These are phyloP conservation scores for Drosophila meridiana DNA, from an alignment of 2,888 invertebrate genomes.

Conservation along the genomic window DNA sequence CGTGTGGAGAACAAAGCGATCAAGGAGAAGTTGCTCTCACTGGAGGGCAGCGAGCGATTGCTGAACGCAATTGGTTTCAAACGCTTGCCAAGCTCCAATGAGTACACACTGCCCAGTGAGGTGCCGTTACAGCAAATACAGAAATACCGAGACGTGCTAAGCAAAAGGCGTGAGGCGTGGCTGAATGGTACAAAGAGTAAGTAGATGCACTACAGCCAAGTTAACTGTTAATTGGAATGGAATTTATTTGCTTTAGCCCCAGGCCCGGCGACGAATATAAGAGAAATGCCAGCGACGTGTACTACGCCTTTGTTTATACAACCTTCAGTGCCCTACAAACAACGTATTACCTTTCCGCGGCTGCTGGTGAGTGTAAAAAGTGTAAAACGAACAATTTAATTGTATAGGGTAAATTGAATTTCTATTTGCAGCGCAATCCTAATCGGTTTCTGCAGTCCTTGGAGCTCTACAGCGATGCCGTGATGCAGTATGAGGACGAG, in stretches of 20 bases:
- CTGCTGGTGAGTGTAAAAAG: conserved; percentile 84
- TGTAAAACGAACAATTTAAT: background rate
- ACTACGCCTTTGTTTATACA: conserved; percentile 61
- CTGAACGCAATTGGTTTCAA: conserved; percentile 83
- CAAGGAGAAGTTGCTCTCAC: conserved; percentile 81
- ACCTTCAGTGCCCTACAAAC: conserved; percentile 77
- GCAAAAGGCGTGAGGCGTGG: conserved; percentile 75
- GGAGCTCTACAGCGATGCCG: conserved; percentile 86
- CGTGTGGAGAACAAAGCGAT: conserved; percentile 83
- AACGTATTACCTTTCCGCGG: conserved; percentile 84
- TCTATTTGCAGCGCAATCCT: conserved; percentile 70
- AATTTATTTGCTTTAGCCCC: conserved; percentile 37
- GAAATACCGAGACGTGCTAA: conserved; percentile 81
- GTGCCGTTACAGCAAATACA: conserved; percentile 81
- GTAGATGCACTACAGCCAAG: background rate
- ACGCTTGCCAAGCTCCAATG: conserved; percentile 53
- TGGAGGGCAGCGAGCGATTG: conserved; percentile 80
- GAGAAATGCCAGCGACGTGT: conserved; percentile 32
- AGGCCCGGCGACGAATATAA: conserved; percentile 16
- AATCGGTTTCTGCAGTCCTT: conserved; percentile 85
- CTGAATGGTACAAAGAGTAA: conserved; percentile 56
- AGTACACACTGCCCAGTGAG: conserved; percentile 76
- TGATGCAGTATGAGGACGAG: conserved; percentile 90
- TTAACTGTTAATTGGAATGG: background rate
- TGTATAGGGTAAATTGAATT: background rate